phyloP scores from a whole-genome alignment of 1,140 invertebrate genomes.

The Atta colombica region DNA sequence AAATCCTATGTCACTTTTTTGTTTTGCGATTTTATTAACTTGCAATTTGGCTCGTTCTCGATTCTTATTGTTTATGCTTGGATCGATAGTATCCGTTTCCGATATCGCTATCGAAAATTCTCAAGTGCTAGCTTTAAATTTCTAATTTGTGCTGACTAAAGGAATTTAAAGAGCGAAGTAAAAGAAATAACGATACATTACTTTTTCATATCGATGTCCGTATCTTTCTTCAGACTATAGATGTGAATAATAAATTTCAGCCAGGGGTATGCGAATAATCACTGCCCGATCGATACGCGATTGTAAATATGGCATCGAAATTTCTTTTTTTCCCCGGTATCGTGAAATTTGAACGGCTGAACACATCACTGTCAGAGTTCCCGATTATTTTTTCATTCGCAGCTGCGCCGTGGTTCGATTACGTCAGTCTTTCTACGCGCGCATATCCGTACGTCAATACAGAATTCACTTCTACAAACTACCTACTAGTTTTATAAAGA shows the following conservation, averaged over 20 bases:
- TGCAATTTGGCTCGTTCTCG: slow-evolving; percentile 22
- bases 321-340: slow-evolving; percentile 8
- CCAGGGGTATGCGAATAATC: slow-evolving; percentile 18
- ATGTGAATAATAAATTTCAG: slow-evolving; percentile 3
- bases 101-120: neutral
- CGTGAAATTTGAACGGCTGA: slow-evolving; percentile 41
- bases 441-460: slow-evolving; percentile 13
- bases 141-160: neutral
- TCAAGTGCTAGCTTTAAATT: neutral
- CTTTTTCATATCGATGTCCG: neutral
- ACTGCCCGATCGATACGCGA: slow-evolving; percentile 14
- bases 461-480: slow-evolving; percentile 24
- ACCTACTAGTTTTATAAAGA: neutral
- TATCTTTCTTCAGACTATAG: neutral
- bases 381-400: slow-evolving; percentile 55
- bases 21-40: slow-evolving; percentile 43
- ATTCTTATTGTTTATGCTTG: neutral
- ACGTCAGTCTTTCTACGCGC: slow-evolving; percentile 41
- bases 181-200: neutral
- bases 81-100: neutral
- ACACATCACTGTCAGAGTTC: slow-evolving; percentile 26
- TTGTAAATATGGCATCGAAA: slow-evolving; percentile 27
- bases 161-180: neutral
- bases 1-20: slow-evolving; percentile 26
- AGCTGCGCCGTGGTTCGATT: slow-evolving; percentile 45